A percentile compares a stretch with the other conserved stretches of the same genome.
Conservation (phyloP, 2,888 invertebrate genomes). For the Eubasilissa splendida region DNA sequence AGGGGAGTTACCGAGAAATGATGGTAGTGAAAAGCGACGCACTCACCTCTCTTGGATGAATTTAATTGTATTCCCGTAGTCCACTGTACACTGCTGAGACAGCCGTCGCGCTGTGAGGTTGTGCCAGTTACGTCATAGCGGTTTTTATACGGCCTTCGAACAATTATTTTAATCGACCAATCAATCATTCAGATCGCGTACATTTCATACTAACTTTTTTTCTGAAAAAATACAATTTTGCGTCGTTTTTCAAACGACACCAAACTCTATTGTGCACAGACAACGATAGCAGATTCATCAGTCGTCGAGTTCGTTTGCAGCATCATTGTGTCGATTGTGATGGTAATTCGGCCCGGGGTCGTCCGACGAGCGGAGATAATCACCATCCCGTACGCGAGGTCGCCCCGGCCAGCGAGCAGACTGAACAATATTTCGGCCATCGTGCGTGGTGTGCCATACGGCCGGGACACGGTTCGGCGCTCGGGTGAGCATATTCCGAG, state of each 20-base stretch:
- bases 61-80: not conserved
- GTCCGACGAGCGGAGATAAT: conserved; percentile 11
- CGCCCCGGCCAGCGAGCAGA: not conserved
- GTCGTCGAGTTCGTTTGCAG: too few relatives aligned
- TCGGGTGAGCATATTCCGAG: conserved; percentile 23
- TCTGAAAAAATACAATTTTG: too few relatives aligned
- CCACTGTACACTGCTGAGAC: not conserved
- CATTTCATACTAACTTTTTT: too few relatives aligned
- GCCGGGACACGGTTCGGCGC: conserved; percentile 41
- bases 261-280: too few relatives aligned
- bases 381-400: not conserved
- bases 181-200: too few relatives aligned
- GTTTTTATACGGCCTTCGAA: too few relatives aligned
- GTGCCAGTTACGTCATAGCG: not conserved
- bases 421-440: conserved; percentile 13
- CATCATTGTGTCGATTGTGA: conserved; percentile 23
- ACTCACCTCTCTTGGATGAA: not conserved
- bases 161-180: too few relatives aligned
- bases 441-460: conserved; percentile 7
- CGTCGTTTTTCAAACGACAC: too few relatives aligned
- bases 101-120: conserved; percentile 9
- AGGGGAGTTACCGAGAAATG: not conserved
- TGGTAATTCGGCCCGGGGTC: conserved; percentile 33
- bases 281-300: too few relatives aligned
- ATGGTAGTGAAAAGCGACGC: conserved; percentile 4